Conservation (phyloP, 2,888 invertebrate species). For the Apamea epomidion region DNA sequence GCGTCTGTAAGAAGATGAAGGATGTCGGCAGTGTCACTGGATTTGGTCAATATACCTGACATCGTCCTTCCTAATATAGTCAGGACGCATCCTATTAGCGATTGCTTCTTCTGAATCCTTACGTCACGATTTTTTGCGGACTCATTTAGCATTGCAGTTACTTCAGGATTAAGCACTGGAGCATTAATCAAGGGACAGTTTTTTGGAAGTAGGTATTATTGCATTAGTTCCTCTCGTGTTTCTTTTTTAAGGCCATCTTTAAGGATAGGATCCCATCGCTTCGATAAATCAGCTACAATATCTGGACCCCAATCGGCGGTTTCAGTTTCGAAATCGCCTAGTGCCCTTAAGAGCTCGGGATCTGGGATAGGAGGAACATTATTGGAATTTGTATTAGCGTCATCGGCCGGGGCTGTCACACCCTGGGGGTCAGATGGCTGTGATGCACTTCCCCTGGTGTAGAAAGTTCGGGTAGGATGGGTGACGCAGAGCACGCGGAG, state of each 20-base stretch:
- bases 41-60: slow-evolving; percentile 12
- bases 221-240: background rate
- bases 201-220: slow-evolving; percentile 6
- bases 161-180: slow-evolving; percentile 8
- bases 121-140: slow-evolving; percentile 4
- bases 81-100: slow-evolving; percentile 8
- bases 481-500: too few relatives aligned
- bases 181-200: slow-evolving; percentile 1
- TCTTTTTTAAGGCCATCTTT: background rate
- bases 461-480: too few relatives aligned
- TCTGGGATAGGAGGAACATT: too few relatives aligned
- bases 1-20: slow-evolving; percentile 12
- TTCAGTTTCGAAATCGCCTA: too few relatives aligned
- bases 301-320: too few relatives aligned
- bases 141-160: slow-evolving; percentile 1
- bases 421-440: too few relatives aligned
- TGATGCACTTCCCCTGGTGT: too few relatives aligned
- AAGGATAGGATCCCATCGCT: too few relatives aligned
- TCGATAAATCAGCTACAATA: too few relatives aligned
- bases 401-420: too few relatives aligned
- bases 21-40: background rate
- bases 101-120: slow-evolving; percentile 14
- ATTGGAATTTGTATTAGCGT: too few relatives aligned
- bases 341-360: too few relatives aligned
- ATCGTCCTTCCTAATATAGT: slow-evolving; percentile 7